Percentiles rank a stretch among this genome's conserved stretches.
These are phyloP conservation scores for Synanthedon tipuliformis DNA, from an alignment of 2,888 invertebrate species.

Conservation along the genomic window DNA sequence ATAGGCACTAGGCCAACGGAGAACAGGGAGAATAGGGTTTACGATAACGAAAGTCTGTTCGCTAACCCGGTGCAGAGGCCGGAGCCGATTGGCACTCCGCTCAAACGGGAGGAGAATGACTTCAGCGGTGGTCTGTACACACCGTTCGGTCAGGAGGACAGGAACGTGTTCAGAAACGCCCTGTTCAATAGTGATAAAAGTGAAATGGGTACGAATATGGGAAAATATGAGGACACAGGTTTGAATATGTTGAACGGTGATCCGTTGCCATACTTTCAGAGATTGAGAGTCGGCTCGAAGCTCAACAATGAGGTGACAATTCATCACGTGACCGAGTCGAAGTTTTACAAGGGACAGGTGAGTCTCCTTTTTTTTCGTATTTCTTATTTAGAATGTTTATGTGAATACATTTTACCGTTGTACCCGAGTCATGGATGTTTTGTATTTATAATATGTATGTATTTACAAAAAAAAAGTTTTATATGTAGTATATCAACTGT, in stretches of 20 bases:
- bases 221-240: slow-evolving; percentile 20
- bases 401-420: no score
- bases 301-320: slow-evolving; percentile 58
- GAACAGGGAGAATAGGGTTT: slow-evolving; percentile 25
- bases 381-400: no score
- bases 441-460: no score
- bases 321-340: slow-evolving; percentile 58
- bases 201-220: slow-evolving; percentile 14
- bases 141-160: slow-evolving; percentile 52
- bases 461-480: no score
- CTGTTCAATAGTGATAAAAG: slow-evolving; percentile 40
- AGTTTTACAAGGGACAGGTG: slow-evolving; percentile 56
- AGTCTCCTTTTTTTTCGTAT: slow-evolving; percentile 9
- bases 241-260: slow-evolving; percentile 37
- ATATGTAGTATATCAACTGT: no score
- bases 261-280: slow-evolving; percentile 53
- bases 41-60: slow-evolving; percentile 34
- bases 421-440: no score
- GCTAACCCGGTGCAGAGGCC: slow-evolving; percentile 38
- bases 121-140: slow-evolving; percentile 35
- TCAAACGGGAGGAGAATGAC: slow-evolving; percentile 23
- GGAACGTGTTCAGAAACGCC: slow-evolving; percentile 50
- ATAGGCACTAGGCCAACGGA: slow-evolving; percentile 46
- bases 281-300: slow-evolving; percentile 51
- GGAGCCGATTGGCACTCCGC: slow-evolving; percentile 44